phyloP scores from a whole-genome alignment of 1,140 invertebrate species.

The Helicoverpa armigera region DNA sequence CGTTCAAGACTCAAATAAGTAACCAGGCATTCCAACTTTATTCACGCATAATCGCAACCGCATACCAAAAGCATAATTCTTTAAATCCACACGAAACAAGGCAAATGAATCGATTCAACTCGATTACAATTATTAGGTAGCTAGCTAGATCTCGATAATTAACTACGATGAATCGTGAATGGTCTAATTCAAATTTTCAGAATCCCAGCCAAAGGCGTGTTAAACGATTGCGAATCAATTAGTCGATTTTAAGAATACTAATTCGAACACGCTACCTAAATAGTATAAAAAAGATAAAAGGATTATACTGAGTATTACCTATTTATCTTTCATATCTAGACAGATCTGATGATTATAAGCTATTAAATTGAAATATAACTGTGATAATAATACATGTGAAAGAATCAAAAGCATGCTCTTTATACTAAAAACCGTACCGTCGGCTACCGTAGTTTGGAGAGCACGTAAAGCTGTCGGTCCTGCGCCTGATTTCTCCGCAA shows the following conservation, averaged over 20 bases:
- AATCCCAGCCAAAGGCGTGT: neutral
- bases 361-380: too few species aligned
- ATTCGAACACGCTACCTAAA: neutral
- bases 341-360: too few species aligned
- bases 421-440: too few species aligned
- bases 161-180: neutral
- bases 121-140: neutral
- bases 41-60: neutral
- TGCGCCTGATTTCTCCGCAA: too few species aligned
- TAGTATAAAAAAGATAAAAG: neutral
- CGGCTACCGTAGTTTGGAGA: too few species aligned
- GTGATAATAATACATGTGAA: too few species aligned
- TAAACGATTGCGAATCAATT: slow-evolving; percentile 11
- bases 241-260: neutral
- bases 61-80: neutral
- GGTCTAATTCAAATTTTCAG: neutral
- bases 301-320: too few species aligned
- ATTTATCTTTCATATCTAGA: too few species aligned
- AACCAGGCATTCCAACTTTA: neutral
- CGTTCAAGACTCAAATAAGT: neutral
- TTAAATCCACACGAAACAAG: slow-evolving; percentile 10
- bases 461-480: too few species aligned
- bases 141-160: neutral
- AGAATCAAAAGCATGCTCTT: too few species aligned
- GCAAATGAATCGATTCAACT: slow-evolving; percentile 2